These are phyloP conservation scores for Drepana arcuata DNA, from an alignment of 1,140 invertebrate species.

Conservation along the genomic window DNA sequence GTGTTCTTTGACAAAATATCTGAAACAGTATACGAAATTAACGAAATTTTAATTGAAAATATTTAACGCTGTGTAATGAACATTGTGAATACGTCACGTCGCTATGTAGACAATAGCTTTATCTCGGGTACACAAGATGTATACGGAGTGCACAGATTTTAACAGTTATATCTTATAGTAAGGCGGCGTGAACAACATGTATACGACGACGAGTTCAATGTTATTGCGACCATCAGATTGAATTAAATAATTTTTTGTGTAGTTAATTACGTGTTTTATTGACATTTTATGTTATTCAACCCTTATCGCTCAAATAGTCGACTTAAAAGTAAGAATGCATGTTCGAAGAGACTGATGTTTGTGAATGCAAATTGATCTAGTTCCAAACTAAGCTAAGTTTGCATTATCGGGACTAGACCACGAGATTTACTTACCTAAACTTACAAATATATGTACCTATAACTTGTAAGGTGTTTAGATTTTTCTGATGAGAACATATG, in stretches of 20 bases:
- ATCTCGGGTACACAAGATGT: too few species aligned
- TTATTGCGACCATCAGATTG: conserved; percentile 66
- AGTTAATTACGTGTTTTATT: conserved; percentile 53
- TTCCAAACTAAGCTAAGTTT: too few species aligned
- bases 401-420: too few species aligned
- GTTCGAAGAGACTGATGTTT: too few species aligned
- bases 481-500: too few species aligned
- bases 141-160: neutral
- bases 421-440: too few species aligned
- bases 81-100: conserved; percentile 38
- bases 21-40: conserved; percentile 66
- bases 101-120: conserved; percentile 10
- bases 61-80: conserved; percentile 40
- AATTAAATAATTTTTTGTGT: conserved; percentile 69
- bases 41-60: conserved; percentile 33
- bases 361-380: too few species aligned
- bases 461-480: too few species aligned
- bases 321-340: too few species aligned
- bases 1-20: conserved; percentile 67
- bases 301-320: too few species aligned
- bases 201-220: conserved; percentile 65
- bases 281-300: too few species aligned
- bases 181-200: conserved; percentile 55
- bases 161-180: neutral
- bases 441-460: too few species aligned